Conservation (phyloP, 2,797 vertebrate species). For the Acanthurus tractus region DNA sequence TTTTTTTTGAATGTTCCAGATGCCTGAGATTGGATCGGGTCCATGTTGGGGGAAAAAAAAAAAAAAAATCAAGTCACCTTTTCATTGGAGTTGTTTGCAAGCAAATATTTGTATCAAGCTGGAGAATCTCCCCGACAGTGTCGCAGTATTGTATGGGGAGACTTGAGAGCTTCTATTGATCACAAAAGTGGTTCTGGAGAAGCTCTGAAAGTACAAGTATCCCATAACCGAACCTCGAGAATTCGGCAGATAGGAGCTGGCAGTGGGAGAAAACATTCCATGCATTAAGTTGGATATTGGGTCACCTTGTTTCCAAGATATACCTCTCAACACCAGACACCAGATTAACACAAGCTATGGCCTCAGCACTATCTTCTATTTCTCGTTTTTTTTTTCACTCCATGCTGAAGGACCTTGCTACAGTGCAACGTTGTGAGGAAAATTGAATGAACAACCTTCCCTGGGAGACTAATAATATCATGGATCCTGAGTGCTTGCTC, state of each 20-base stretch:
- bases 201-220: constrained; percentile 21
- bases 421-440: constrained; percentile 68
- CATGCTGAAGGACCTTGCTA: constrained; percentile 55
- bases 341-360: constrained; percentile 58
- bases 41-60: background rate
- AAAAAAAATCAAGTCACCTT: constrained; percentile 2
- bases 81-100: constrained; percentile 54
- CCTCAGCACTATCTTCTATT: constrained; percentile 25
- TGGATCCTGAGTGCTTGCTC: constrained; percentile 80
- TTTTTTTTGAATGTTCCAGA: constrained; percentile 29
- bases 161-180: constrained; percentile 46
- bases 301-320: constrained; percentile 50
- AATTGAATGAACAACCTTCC: constrained; percentile 79
- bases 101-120: constrained; percentile 58
- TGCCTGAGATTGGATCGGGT: constrained; percentile 57
- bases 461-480: constrained; percentile 83
- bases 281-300: constrained; percentile 28
- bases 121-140: constrained; percentile 49
- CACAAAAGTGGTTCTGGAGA: constrained; percentile 4
- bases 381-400: constrained; percentile 27
- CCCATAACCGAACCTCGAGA: constrained; percentile 14
- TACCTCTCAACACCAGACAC: constrained; percentile 32
- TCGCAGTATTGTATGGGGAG: constrained; percentile 14
- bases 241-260: constrained; percentile 1
- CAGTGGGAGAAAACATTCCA: constrained; percentile 10